phyloP scores from a whole-genome alignment of 2,113 vertebrate genomes.

The Poecile atricapillus region DNA sequence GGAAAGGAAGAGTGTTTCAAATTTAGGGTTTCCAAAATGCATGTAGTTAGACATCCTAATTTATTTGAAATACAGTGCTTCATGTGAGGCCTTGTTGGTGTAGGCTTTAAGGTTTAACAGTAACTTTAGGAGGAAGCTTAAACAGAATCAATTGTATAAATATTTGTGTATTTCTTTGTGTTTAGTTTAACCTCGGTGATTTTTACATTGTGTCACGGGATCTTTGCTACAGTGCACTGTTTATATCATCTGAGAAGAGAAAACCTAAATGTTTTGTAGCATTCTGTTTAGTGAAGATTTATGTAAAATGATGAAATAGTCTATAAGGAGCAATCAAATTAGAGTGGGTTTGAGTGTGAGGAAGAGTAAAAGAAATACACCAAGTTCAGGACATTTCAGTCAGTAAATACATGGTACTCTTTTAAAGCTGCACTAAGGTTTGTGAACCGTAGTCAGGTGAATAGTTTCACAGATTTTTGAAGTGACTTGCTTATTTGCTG shows the following conservation, averaged over 20 bases:
- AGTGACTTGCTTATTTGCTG: neutral
- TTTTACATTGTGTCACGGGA: neutral
- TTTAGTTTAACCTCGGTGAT: neutral
- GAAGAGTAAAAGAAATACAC: neutral
- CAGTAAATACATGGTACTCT: neutral
- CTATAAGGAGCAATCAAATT: neutral
- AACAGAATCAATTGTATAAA: neutral
- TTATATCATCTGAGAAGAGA: neutral
- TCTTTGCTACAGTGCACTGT: neutral
- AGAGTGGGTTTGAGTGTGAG: neutral
- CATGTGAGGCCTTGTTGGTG: neutral
- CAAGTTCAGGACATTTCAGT: neutral
- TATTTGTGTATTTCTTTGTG: slow-evolving; percentile 12
- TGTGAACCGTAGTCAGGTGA: neutral
- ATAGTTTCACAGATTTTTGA: slow-evolving; percentile 12
- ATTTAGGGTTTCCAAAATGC: neutral
- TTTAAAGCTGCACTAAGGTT: neutral
- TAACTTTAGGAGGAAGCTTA: neutral
- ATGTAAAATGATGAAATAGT: neutral
- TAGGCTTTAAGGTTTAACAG: neutral
- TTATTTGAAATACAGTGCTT: neutral
- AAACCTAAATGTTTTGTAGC: neutral
- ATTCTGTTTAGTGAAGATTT: neutral
- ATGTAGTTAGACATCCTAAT: neutral
- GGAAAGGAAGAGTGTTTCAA: neutral